Conservation (phyloP, 2,797 vertebrate species). For the Myotis vivesi region DNA sequence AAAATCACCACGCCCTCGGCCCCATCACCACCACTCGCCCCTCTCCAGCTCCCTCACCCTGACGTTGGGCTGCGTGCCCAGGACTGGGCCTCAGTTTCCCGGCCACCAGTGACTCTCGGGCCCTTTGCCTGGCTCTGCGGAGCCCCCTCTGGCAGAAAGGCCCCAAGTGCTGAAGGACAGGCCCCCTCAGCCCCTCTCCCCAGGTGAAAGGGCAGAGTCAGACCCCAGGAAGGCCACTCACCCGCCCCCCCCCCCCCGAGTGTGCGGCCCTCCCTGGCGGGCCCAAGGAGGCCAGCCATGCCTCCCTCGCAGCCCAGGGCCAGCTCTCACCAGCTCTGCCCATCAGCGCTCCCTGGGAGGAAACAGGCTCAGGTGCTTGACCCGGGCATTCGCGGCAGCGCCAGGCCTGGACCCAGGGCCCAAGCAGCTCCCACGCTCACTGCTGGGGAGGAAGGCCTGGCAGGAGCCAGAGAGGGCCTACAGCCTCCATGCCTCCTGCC, state of each 20-base stretch:
- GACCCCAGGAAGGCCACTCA: neutral
- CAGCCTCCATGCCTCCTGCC: neutral
- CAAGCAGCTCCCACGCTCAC: neutral
- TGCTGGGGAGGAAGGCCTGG: neutral
- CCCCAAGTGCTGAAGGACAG: neutral
- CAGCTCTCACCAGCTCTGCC: neutral
- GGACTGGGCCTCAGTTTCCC: neutral
- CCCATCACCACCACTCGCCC: too few species aligned
- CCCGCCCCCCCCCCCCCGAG: neutral
- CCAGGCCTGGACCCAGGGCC: neutral
- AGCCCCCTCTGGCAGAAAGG: neutral
- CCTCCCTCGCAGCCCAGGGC: neutral
- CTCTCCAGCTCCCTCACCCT: neutral
- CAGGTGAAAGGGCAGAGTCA: neutral
- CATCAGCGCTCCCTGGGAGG: accelerated
- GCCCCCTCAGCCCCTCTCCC: neutral
- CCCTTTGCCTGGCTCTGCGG: neutral
- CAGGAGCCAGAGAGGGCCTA: neutral
- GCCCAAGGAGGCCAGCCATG: neutral
- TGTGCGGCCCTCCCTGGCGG: neutral
- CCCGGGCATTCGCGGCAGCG: neutral
- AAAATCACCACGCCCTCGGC: neutral
- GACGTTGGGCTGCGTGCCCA: accelerated
- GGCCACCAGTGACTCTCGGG: neutral
- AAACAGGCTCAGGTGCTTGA: neutral